Evolutionary conservation across 2,797 vertebrate species (phyloP).

Genomic region (Coreius guichenoti): DNA sequence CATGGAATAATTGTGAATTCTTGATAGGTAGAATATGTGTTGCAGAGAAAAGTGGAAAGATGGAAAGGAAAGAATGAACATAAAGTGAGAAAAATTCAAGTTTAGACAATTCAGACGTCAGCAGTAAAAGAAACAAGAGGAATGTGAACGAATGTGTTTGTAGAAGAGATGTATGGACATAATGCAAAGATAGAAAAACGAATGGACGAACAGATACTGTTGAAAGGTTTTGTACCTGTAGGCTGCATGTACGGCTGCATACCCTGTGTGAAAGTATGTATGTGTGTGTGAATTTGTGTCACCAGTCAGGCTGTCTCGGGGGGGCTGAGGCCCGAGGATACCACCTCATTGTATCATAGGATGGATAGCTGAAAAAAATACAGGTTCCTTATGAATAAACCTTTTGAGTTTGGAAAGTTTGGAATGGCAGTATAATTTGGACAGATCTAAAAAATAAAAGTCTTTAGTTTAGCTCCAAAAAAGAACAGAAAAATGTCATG

Average conservation of each 20-base stretch:
- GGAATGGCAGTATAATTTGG: background rate
- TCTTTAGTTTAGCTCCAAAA: background rate
- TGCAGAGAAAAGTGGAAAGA: conserved; percentile 22
- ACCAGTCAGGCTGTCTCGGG: conserved; percentile 74
- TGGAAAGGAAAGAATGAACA: background rate
- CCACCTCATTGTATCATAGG: conserved; percentile 76
- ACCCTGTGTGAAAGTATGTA: conserved; percentile 40
- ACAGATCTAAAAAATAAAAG: background rate
- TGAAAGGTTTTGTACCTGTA: conserved; percentile 43
- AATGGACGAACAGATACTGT: background rate
- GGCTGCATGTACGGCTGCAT: background rate
- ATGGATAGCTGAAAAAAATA: conserved; percentile 72
- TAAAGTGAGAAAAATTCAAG: background rate
- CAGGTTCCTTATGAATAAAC: conserved; percentile 6
- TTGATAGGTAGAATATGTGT: conserved; percentile 6
- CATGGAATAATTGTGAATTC: background rate
- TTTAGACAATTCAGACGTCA: background rate
- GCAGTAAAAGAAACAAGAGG: conserved; percentile 6
- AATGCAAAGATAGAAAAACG: background rate
- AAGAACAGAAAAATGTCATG: background rate
- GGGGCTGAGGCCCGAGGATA: conserved; percentile 79
- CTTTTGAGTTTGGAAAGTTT: conserved; percentile 31
- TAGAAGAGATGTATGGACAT: background rate
- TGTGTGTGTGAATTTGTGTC: conserved; percentile 66
- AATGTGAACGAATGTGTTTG: background rate